A percentile compares a stretch with the other conserved stretches of the same genome.
phyloP scores from a whole-genome alignment of 2,888 invertebrate species.

The Calameuta pallipes region DNA sequence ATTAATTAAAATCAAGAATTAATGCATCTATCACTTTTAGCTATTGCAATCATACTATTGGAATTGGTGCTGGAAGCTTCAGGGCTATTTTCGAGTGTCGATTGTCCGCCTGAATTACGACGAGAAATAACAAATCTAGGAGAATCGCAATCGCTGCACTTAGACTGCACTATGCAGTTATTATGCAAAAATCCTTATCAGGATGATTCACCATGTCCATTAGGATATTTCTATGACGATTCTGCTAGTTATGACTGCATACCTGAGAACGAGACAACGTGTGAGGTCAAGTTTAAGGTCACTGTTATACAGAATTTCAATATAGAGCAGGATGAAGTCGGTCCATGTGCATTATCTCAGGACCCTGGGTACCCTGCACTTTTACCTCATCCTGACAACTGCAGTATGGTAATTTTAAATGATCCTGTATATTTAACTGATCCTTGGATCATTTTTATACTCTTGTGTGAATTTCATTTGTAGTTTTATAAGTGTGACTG shows the following conservation, averaged over 20 bases:
- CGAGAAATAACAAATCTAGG: conserved; percentile 8
- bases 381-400: conserved; percentile 29
- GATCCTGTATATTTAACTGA: background rate
- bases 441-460: background rate
- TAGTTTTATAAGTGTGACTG: conserved; percentile 39
- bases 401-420: conserved; percentile 28
- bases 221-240: conserved; percentile 17
- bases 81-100: conserved; percentile 23
- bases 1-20: background rate
- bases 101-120: conserved; percentile 20
- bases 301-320: background rate
- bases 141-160: conserved; percentile 10
- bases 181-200: conserved; percentile 16
- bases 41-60: background rate
- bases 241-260: conserved; percentile 20
- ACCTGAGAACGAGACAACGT: conserved; percentile 12
- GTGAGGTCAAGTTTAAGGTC: conserved; percentile 20
- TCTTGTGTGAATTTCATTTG: conserved; percentile 3
- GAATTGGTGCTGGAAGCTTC: background rate
- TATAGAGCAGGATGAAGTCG: background rate
- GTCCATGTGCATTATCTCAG: conserved; percentile 21
- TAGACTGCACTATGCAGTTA: conserved; percentile 23
- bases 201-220: conserved; percentile 9
- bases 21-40: background rate
- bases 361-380: conserved; percentile 22